A percentile compares a stretch with the other conserved stretches of the same genome.
phyloP scores from a whole-genome alignment of 2,888 invertebrate genomes.

The Drosophila pseudotalamancana region DNA sequence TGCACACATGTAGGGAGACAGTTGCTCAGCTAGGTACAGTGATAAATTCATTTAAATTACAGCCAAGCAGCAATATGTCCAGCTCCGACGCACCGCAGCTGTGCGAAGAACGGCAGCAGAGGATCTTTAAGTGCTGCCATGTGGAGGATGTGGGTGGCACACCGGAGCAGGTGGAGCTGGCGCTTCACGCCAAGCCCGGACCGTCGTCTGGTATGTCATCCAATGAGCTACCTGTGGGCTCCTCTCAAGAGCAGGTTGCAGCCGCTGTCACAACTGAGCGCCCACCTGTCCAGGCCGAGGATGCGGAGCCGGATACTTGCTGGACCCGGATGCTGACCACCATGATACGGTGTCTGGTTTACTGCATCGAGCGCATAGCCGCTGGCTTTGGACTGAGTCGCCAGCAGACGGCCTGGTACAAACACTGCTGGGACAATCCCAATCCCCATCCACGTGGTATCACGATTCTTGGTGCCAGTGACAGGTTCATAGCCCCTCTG shows the following conservation, averaged over 20 bases:
- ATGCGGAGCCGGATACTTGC: not conserved
- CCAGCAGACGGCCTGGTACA: constrained; percentile 54
- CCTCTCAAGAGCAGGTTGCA: not conserved
- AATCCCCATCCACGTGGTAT: constrained; percentile 17
- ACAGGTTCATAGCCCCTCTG: not conserved
- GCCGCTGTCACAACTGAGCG: not conserved
- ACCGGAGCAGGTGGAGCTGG: constrained; percentile 15
- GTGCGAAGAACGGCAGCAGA: not conserved
- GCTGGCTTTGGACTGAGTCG: constrained; percentile 48
- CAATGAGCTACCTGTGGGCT: not conserved
- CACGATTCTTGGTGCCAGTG: not conserved
- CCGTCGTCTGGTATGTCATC: accelerated
- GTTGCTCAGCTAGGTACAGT: not conserved
- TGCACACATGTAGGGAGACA: not conserved
- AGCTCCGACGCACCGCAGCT: not conserved
- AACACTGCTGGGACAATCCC: constrained; percentile 56
- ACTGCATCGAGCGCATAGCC: constrained; percentile 33
- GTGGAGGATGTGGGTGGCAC: not conserved
- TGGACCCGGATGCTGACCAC: constrained; percentile 9
- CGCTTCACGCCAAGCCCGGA: constrained; percentile 6
- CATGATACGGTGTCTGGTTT: constrained; percentile 21
- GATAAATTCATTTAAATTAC: not conserved
- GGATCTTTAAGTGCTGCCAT: not conserved
- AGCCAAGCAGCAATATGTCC: constrained; percentile 12
- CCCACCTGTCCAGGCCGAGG: not conserved